These are phyloP conservation scores for Hyphantria cunea DNA, from an alignment of 1,140 invertebrate species.

Conservation along the genomic window DNA sequence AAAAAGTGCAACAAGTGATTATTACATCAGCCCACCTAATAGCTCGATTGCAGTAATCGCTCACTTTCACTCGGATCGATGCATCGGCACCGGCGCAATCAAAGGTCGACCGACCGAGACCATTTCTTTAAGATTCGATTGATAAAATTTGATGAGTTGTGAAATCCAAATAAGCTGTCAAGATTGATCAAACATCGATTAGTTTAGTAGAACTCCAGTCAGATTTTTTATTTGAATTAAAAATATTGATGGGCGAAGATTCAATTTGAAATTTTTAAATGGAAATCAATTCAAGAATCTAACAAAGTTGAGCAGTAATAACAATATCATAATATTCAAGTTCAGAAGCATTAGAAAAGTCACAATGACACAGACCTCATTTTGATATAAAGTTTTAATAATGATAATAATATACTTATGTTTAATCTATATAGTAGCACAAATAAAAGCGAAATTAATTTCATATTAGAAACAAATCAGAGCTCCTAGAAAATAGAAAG, in stretches of 20 bases:
- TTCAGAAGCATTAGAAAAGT: background rate
- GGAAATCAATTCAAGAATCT: too few relatives aligned
- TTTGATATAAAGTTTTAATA: too few relatives aligned
- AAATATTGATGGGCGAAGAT: too few relatives aligned
- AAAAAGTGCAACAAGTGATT: conserved; percentile 58
- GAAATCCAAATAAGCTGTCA: conserved; percentile 11
- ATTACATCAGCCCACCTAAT: conserved; percentile 64
- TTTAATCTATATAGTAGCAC: background rate
- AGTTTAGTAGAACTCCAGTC: background rate
- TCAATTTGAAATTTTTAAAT: too few relatives aligned
- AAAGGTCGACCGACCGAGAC: conserved; percentile 46
- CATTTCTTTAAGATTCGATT: conserved; percentile 37
- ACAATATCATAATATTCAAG: too few relatives aligned
- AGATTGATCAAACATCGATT: conserved; percentile 1
- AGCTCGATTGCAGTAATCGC: conserved; percentile 59
- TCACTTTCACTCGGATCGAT: conserved; percentile 63
- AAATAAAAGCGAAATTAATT: conserved; percentile 16
- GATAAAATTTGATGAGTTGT: conserved; percentile 31
- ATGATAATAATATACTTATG: too few relatives aligned
- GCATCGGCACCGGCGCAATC: conserved; percentile 48
- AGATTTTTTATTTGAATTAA: too few relatives aligned
- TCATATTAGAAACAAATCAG: too few relatives aligned
- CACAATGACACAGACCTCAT: background rate
- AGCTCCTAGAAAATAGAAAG: conserved; percentile 31
- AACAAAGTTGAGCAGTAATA: too few relatives aligned